These are phyloP conservation scores for Penaeus chinensis DNA, from an alignment of 1,140 invertebrate species.

Conservation along the genomic window DNA sequence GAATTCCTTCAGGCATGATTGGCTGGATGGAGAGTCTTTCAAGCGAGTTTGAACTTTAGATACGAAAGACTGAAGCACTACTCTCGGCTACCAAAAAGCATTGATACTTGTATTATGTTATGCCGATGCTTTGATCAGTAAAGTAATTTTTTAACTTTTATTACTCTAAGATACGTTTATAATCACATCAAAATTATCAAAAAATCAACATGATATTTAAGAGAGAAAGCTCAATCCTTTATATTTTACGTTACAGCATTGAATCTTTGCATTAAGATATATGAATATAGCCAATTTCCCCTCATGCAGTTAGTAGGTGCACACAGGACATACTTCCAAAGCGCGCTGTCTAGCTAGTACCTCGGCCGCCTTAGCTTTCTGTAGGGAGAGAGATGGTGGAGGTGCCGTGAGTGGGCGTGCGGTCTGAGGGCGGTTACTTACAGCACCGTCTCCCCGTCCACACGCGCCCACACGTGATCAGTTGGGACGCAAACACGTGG, in stretches of 20 bases:
- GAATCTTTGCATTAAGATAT: not conserved
- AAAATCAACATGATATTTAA: not conserved
- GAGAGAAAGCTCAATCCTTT: too few species aligned
- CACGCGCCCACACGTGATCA: conserved; percentile 11
- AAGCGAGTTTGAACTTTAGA: too few species aligned
- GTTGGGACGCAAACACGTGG: not conserved
- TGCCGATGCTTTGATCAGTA: not conserved
- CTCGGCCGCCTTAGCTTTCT: conserved; percentile 57
- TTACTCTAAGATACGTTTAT: too few species aligned
- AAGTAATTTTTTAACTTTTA: too few species aligned
- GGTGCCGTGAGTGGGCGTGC: conserved; percentile 33
- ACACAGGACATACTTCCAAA: conserved; percentile 58
- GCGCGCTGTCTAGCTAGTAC: conserved; percentile 58
- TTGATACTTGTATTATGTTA: not conserved
- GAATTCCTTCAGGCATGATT: not conserved
- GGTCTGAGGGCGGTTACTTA: conserved; percentile 38
- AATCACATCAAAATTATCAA: not conserved
- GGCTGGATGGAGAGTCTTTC: too few species aligned
- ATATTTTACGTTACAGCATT: conserved; percentile 3
- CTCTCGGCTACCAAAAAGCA: not conserved
- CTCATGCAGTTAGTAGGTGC: conserved; percentile 46
- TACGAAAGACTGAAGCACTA: too few species aligned
- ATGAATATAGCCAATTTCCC: conserved; percentile 22
- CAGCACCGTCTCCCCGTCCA: conserved; percentile 43
- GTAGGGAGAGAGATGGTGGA: conserved; percentile 45